Evolutionary conservation across 2,113 vertebrate species (phyloP).

Genomic region (Platycercus adscitus): DNA sequence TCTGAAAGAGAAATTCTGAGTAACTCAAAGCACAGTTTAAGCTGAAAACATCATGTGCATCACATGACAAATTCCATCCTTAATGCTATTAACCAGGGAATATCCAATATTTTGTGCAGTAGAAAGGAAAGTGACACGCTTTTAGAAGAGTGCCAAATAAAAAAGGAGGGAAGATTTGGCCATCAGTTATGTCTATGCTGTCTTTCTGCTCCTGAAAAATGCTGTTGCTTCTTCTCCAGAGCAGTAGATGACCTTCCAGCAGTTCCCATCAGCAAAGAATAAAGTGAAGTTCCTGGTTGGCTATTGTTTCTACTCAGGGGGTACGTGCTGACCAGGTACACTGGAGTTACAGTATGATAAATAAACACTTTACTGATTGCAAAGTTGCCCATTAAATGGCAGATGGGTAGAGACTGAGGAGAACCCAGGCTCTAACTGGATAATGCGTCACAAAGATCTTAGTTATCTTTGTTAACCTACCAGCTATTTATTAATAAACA

Average conservation of each 20-base stretch:
- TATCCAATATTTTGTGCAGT: not conserved
- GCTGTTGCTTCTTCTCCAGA: not conserved
- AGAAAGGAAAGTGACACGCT: not conserved
- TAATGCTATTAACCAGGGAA: not conserved
- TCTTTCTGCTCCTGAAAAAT: not conserved
- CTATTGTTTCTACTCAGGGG: not conserved
- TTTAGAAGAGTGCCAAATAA: not conserved
- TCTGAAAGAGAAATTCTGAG: not conserved
- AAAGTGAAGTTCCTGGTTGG: not conserved
- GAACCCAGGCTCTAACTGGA: not conserved
- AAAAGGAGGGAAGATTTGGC: not conserved
- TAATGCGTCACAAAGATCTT: not conserved
- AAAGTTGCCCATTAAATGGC: not conserved
- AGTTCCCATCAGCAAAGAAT: not conserved
- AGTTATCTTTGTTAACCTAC: not conserved
- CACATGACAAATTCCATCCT: not conserved
- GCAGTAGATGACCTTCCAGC: not conserved
- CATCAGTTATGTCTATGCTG: not conserved
- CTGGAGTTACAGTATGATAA: rapidly evolving
- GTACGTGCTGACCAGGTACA: not conserved
- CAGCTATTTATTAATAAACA: not conserved
- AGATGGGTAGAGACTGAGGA: not conserved
- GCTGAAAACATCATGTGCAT: not conserved
- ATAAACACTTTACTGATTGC: not conserved
- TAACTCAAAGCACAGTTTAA: not conserved